Evolutionary conservation across 2,113 vertebrate species (phyloP).

Genomic region (Ptilorrhoa leucosticta): DNA sequence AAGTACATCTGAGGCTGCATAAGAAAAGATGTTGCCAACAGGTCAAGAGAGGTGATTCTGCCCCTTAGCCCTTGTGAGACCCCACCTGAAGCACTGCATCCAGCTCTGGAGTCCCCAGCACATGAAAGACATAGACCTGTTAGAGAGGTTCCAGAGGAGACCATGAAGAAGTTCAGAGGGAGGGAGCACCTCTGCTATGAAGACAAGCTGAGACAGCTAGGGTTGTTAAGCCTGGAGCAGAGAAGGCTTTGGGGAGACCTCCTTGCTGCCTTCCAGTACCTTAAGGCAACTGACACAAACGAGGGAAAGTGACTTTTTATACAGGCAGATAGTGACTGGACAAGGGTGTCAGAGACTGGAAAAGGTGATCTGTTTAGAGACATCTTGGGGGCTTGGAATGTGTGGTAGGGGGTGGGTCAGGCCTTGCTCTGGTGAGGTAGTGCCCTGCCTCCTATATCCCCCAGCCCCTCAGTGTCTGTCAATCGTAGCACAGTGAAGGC

Average conservation of each 20-base stretch:
- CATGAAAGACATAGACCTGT: neutral
- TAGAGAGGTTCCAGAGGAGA: neutral
- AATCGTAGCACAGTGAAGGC: too few relatives aligned
- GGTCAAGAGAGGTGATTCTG: neutral
- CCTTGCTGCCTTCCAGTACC: neutral
- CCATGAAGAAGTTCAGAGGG: too few relatives aligned
- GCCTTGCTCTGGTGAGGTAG: neutral
- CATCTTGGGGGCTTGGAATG: neutral
- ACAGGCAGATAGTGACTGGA: neutral
- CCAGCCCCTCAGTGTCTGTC: neutral
- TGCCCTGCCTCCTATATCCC: too few relatives aligned
- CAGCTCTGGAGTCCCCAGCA: neutral
- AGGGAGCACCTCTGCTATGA: neutral
- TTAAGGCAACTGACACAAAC: neutral
- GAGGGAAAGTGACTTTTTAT: rapidly evolving
- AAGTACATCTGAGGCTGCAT: neutral
- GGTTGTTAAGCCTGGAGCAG: neutral
- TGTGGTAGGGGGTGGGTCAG: neutral
- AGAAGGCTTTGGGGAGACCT: neutral
- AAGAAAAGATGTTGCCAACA: neutral
- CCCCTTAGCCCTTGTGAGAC: neutral
- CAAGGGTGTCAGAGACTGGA: neutral
- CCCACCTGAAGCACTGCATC: neutral
- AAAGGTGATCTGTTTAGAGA: neutral
- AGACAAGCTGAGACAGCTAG: neutral